Evolutionary conservation across 2,113 vertebrate genomes (phyloP).

Genomic region (Dascyllus trimaculatus): DNA sequence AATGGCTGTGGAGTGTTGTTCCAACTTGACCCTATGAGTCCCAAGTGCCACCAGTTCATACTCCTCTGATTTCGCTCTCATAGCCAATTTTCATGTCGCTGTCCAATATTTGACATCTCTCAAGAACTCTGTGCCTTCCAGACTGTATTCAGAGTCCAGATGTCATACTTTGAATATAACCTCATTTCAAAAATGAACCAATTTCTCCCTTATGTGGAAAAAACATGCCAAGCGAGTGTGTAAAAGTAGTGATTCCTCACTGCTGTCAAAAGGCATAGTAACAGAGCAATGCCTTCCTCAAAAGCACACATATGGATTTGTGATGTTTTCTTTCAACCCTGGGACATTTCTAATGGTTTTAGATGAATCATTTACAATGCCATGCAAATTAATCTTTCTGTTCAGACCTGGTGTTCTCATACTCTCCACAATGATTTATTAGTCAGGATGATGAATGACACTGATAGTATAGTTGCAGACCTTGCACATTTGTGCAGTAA

Average conservation of each 20-base stretch:
- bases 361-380: constrained; percentile 41
- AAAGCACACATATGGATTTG: constrained; percentile 39
- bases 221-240: constrained; percentile 7
- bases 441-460: constrained; percentile 70
- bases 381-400: constrained; percentile 74
- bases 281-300: constrained; percentile 1
- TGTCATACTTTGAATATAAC: constrained; percentile 43
- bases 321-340: constrained; percentile 52
- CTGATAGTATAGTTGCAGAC: constrained; percentile 64
- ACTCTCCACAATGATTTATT: constrained; percentile 73
- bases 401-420: constrained; percentile 69
- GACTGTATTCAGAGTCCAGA: constrained; percentile 15
- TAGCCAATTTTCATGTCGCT: constrained; percentile 70
- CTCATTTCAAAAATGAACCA: constrained; percentile 37
- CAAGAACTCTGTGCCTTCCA: constrained; percentile 57
- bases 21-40: constrained; percentile 59
- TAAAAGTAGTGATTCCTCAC: constrained; percentile 42
- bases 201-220: constrained; percentile 67
- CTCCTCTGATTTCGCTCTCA: constrained; percentile 57
- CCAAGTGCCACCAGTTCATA: constrained; percentile 47
- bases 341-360: constrained; percentile 40
- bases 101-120: constrained; percentile 63
- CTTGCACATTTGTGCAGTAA: constrained; percentile 57
- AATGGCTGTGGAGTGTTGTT: constrained; percentile 64
- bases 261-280: background rate